phyloP scores from a whole-genome alignment of 2,888 invertebrate species.

The Melieria picta region DNA sequence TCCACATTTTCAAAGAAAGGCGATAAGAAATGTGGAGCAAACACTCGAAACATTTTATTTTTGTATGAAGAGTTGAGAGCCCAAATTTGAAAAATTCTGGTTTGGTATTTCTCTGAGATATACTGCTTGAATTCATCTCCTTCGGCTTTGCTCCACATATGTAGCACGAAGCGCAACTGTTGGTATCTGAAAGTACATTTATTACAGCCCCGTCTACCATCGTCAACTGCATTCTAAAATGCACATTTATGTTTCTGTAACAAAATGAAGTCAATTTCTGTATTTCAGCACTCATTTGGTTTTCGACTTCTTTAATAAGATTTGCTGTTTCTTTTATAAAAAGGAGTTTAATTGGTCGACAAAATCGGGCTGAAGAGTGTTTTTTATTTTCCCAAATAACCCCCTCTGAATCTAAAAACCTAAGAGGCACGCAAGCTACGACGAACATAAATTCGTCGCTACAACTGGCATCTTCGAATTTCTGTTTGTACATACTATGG shows the following conservation, averaged over 20 bases:
- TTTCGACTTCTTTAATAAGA: background rate
- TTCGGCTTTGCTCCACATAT: background rate
- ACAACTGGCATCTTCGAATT: background rate
- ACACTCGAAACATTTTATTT: background rate
- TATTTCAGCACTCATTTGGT: background rate
- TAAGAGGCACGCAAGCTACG: background rate
- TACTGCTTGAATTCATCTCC: background rate
- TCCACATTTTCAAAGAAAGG: background rate
- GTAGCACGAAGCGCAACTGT: background rate
- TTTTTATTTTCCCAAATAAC: background rate
- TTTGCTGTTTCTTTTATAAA: background rate
- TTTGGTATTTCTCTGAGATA: background rate
- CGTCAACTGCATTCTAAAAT: background rate
- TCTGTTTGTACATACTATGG: background rate
- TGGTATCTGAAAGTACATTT: background rate
- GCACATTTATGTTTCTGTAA: background rate
- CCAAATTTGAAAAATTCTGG: background rate
- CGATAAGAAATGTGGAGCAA: background rate
- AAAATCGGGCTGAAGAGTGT: background rate
- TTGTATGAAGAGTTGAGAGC: background rate
- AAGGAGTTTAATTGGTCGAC: background rate
- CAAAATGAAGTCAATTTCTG: background rate
- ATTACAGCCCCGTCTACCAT: background rate
- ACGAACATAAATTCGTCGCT: background rate
- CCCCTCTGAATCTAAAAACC: background rate